phyloP scores from a whole-genome alignment of 1,140 invertebrate species.

The Ylistrum balloti region DNA sequence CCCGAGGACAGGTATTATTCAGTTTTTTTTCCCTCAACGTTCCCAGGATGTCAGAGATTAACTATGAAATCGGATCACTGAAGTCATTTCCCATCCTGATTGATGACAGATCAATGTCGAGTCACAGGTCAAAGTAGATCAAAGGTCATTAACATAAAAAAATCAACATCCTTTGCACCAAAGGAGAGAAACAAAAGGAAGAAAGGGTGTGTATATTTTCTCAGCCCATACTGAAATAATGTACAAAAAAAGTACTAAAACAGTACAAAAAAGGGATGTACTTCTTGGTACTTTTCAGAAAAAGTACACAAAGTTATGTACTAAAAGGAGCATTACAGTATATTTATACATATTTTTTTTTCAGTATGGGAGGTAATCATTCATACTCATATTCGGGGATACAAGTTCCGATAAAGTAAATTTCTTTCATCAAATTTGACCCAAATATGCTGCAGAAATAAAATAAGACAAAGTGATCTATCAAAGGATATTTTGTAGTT shows the following conservation, averaged over 20 bases:
- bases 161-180: no score
- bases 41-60: not conserved
- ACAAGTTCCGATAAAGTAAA: not conserved
- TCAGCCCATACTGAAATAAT: not conserved
- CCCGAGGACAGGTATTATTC: not conserved
- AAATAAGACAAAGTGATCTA: not conserved
- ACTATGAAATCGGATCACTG: slow-evolving; percentile 15
- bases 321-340: no score
- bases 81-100: slow-evolving; percentile 25
- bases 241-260: not conserved
- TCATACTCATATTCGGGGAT: no score
- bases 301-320: no score
- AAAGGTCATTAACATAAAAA: not conserved
- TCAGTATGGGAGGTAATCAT: no score
- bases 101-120: not conserved
- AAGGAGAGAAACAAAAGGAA: not conserved
- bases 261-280: no score
- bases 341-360: no score
- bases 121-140: slow-evolving; percentile 30
- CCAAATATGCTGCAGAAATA: not conserved
- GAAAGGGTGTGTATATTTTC: not conserved
- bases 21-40: not conserved
- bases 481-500: not conserved
- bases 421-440: no score
- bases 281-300: no score